Base-by-base conservation (phyloP, 2,888 invertebrate genomes). In the Coremacera marginata region DNA sequence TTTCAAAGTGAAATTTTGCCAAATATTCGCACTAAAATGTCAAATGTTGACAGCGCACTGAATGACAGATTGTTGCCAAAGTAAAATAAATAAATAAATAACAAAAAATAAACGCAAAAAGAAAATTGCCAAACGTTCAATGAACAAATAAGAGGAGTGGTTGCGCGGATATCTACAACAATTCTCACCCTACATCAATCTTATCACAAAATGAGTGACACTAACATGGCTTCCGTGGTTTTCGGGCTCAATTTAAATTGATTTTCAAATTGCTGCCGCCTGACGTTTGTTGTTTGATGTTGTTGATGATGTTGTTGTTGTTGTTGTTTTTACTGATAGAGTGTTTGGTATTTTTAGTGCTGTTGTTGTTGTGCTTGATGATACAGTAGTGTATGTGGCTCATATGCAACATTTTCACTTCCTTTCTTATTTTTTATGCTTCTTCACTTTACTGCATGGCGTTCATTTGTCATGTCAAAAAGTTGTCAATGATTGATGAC, bases 401-500 rank as follows among this genome's bases (percentile, higher is more conserved):
- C 44, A 19, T 70, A 19, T 22, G 9, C 8, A 14, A 49, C 27
- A 25, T 51, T 52, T 19, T 22, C 31, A 70, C 51, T 51, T 70
- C 27, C 68, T 51, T 51, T 51, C 51, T 51, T 25, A 51, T 51
- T 9, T 14, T 19, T 62, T 49, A n/a, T 49, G 14, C 25, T 14
- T 37, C 25, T 25, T 25, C 37, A 60, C 27, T 7, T 27, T 22
- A 52, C n/a, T 70, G 52, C 55, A 25, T 52, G 14, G 70, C 52
- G 27, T 31, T 62, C 73, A 63, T 63, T 63, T 62, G 51, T 25
- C 74, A 74, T 65, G 74, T 52, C 74, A 74, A 65, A 60, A 65
- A 51, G 63, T 74, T 74, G 19, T 52, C 74, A 34, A 34, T 74
- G 74, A 73, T 68, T 68, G 60, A 77, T 77, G 68, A 70, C 68